phyloP scores from a whole-genome alignment of 2,888 invertebrate species.

The Stenodera caucasica region DNA sequence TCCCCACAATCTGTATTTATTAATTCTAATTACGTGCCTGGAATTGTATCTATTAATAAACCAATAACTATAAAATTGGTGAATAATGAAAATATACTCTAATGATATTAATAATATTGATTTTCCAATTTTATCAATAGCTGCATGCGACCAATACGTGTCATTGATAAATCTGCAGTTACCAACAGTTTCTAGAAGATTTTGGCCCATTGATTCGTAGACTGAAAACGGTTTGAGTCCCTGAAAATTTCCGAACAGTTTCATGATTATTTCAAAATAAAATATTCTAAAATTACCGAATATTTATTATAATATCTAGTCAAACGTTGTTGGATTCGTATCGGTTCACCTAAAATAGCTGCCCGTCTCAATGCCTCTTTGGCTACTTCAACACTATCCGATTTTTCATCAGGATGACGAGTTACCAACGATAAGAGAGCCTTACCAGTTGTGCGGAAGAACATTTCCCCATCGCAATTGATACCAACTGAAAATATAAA shows the following conservation, averaged over 20 bases:
- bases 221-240: constrained; percentile 72
- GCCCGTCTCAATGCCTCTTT: constrained; percentile 68
- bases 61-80: neutral
- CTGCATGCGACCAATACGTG: constrained; percentile 71
- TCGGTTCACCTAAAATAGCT: constrained; percentile 66
- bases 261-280: constrained; percentile 8
- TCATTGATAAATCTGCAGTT: constrained; percentile 70
- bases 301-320: constrained; percentile 70
- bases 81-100: constrained; percentile 57
- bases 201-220: constrained; percentile 71
- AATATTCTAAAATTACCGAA: constrained; percentile 61
- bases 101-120: constrained; percentile 71
- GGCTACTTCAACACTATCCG: constrained; percentile 67
- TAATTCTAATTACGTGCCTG: constrained; percentile 74
- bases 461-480: constrained; percentile 68
- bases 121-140: constrained; percentile 63
- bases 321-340: constrained; percentile 67
- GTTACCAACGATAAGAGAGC: constrained; percentile 68
- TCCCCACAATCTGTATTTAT: constrained; percentile 69
- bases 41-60: constrained; percentile 32
- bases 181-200: constrained; percentile 65
- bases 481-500: constrained; percentile 41
- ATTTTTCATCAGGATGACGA: constrained; percentile 60
- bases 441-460: constrained; percentile 69
- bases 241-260: constrained; percentile 53